These are phyloP conservation scores for Cyclopterus lumpus DNA, from an alignment of 2,797 vertebrate species.

Conservation along the genomic window DNA sequence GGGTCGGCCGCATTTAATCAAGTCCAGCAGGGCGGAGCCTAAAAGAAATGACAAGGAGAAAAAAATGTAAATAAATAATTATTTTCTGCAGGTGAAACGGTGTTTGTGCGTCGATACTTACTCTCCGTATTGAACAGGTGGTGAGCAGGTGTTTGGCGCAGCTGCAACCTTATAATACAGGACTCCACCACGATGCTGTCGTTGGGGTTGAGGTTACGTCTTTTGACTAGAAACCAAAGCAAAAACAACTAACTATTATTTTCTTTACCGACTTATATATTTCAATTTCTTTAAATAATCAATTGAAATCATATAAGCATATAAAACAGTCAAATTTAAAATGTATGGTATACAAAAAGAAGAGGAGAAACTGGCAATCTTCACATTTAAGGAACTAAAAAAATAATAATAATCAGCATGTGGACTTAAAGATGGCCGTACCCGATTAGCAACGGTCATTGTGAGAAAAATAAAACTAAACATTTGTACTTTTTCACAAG, in stretches of 20 bases:
- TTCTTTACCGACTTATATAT: neutral
- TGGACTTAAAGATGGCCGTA: too few species aligned
- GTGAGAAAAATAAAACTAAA: neutral
- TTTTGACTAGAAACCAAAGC: slow-evolving; percentile 68
- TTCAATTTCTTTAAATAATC: neutral
- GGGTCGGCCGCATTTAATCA: slow-evolving; percentile 56
- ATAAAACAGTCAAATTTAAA: neutral
- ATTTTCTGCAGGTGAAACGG: neutral
- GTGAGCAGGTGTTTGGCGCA: slow-evolving; percentile 79
- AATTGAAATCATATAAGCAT: neutral
- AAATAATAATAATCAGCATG: too few species aligned
- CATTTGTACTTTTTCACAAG: neutral
- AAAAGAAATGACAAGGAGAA: neutral
- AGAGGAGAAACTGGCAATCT: neutral
- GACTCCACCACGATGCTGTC: slow-evolving; percentile 96
- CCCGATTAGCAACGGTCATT: neutral
- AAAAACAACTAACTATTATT: neutral
- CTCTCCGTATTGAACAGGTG: slow-evolving; percentile 75
- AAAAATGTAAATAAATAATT: accelerated
- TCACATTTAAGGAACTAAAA: neutral
- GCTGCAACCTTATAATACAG: slow-evolving; percentile 87
- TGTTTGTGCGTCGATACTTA: slow-evolving; percentile 61
- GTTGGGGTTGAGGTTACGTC: slow-evolving; percentile 88
- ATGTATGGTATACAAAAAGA: neutral
- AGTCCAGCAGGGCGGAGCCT: slow-evolving; percentile 53